A percentile compares a stretch with the other conserved stretches of the same genome.
phyloP scores from a whole-genome alignment of 2,888 invertebrate genomes.

The Latheticus oryzae region DNA sequence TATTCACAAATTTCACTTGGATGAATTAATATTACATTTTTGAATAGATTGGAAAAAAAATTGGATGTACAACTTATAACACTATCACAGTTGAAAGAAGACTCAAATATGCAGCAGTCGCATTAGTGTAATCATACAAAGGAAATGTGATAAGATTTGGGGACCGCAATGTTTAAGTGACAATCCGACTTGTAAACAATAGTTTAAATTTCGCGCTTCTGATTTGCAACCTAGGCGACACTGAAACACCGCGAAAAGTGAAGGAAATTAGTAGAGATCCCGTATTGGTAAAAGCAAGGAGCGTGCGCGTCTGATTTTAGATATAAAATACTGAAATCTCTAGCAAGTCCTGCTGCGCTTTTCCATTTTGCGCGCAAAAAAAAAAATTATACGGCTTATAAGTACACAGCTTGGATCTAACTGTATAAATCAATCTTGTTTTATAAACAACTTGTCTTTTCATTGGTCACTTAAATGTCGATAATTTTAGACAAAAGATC shows the following conservation, averaged over 20 bases:
- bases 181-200: conserved; percentile 45
- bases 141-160: conserved; percentile 26
- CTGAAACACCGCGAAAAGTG: conserved; percentile 51
- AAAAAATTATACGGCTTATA: no score
- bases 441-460: conserved; percentile 15
- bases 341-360: conserved; percentile 17
- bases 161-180: conserved; percentile 6
- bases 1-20: conserved; percentile 28
- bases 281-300: conserved; percentile 40
- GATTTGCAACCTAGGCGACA: conserved; percentile 53
- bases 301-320: conserved; percentile 46
- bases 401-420: conserved; percentile 6
- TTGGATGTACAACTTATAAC: no score
- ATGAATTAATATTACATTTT: conserved; percentile 9
- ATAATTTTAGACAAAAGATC: conserved; percentile 18
- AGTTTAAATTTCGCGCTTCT: conserved; percentile 57
- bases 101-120: conserved; percentile 8
- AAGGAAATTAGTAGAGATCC: conserved; percentile 45
- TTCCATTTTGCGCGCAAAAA: conserved; percentile 33
- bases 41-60: no score
- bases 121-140: conserved; percentile 16
- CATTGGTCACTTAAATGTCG: conserved; percentile 11
- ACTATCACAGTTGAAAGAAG: conserved; percentile 18
- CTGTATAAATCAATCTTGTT: conserved; percentile 18
- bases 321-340: conserved; percentile 29